Conservation (phyloP, 2,113 vertebrate species). For the Myodes glareolus region DNA sequence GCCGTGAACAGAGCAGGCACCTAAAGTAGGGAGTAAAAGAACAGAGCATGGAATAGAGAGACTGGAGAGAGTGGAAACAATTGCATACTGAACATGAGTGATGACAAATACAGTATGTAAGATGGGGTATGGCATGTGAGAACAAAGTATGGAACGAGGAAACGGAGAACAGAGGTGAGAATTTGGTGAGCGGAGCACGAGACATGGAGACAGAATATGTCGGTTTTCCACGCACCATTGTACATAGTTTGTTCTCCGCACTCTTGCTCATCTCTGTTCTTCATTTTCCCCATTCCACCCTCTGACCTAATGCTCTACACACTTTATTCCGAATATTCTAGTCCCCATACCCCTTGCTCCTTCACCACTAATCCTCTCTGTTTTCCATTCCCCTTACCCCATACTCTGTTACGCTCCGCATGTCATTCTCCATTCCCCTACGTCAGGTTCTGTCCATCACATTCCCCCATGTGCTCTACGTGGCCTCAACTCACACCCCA, state of each 20-base stretch:
- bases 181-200: background rate
- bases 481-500: background rate
- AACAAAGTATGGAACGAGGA: no score
- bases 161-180: background rate
- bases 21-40: background rate
- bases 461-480: background rate
- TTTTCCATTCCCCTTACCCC: background rate
- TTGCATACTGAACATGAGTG: background rate
- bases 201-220: background rate
- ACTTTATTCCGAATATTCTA: background rate
- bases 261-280: background rate
- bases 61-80: background rate
- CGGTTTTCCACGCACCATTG: background rate
- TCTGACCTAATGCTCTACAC: background rate
- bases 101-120: background rate
- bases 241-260: background rate
- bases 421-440: background rate
- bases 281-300: background rate
- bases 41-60: background rate
- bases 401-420: background rate
- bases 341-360: background rate
- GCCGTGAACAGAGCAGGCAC: background rate
- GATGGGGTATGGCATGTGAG: background rate
- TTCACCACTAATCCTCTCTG: background rate
- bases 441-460: background rate